Evolutionary conservation across 2,113 vertebrate genomes (phyloP), one percentile per base, ranked within the genome.

Genomic region (Rhinoderma darwinii): DNA sequence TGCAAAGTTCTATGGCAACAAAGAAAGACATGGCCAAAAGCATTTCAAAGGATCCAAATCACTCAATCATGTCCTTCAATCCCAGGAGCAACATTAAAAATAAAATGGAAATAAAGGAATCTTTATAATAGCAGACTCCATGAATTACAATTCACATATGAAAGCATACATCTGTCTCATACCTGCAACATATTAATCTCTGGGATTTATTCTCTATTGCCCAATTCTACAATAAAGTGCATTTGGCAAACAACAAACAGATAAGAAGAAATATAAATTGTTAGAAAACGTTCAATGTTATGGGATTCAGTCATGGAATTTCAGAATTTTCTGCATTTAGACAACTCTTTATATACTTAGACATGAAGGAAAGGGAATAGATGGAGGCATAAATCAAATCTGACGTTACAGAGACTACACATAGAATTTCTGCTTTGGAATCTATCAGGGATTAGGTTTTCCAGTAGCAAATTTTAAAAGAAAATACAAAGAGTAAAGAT

Each of bases 361-460:
- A 61, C 83, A 84, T 84, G 51, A 75, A 75, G 51, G 30, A 61
- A 59, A 84, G 35, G 37, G 68, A 84, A 54, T 72, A 84, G 50
- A 84, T 84, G 83, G 73, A 17, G 25, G 35, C 72, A 61, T 84
- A 74, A 84, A 84, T 84, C 82, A 59, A 72, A 73, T 75, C 17
- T 75, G 22, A 32, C 61, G n/a, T 74, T 41, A 43, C 32, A 41
- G 47, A 56, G 70, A 56, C 72, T 27, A 68, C 14, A 44, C 54
- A 68, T 41, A 84, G 47, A 17, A 56, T 61, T 43, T 44, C 50
- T 70, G 25, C 44, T 37, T 11, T 73, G 82, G 82, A 84, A 84
- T 84, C 68, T 83, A 54, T n/a, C 50, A 54, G 35, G 43, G 50
- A 56, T 72, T 66, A 83, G 50, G 30, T 83, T 47, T 47, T 43